A percentile compares a stretch with the other conserved stretches of the same genome.
Evolutionary conservation across 2,888 invertebrate genomes (phyloP).

Genomic region (Heteromurus nitidus): DNA sequence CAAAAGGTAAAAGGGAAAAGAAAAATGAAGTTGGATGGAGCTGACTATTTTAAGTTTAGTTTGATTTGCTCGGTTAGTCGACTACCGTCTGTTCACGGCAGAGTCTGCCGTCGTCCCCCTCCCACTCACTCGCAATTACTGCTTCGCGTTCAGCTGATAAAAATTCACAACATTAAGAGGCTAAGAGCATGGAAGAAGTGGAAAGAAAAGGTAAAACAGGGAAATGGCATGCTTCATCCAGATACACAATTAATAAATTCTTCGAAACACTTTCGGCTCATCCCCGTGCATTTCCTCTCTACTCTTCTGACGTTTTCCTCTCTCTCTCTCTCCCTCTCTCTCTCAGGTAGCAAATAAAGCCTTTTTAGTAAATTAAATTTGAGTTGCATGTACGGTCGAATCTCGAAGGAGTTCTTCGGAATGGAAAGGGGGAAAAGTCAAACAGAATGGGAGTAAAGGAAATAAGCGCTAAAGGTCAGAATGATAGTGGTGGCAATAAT

Average conservation of each 20-base stretch:
- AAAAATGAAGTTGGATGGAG: slow-evolving; percentile 6
- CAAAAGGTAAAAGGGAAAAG: slow-evolving; percentile 3
- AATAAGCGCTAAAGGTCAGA: neutral
- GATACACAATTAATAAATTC: slow-evolving; percentile 57
- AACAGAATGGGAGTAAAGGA: slow-evolving; percentile 13
- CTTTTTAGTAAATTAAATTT: slow-evolving; percentile 52
- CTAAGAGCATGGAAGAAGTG: neutral
- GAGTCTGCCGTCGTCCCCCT: neutral
- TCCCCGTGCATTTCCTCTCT: neutral
- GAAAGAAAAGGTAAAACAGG: neutral
- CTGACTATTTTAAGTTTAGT: slow-evolving; percentile 17
- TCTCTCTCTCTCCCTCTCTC: slow-evolving; percentile 2
- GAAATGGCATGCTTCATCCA: slow-evolving; percentile 32
- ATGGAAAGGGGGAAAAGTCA: neutral
- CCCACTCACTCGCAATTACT: slow-evolving; percentile 20
- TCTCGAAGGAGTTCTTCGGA: slow-evolving; percentile 43
- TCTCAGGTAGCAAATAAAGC: slow-evolving; percentile 23
- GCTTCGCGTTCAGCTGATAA: slow-evolving; percentile 2
- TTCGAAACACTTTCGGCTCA: slow-evolving; percentile 18
- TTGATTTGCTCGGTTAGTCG: slow-evolving; percentile 20
- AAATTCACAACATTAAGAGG: slow-evolving; percentile 7
- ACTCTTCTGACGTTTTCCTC: too few relatives aligned
- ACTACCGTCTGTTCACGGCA: slow-evolving; percentile 2
- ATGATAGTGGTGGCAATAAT: neutral
- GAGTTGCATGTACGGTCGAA: slow-evolving; percentile 38